phyloP scores from a whole-genome alignment of 2,113 vertebrate species.

The Gallinago media region DNA sequence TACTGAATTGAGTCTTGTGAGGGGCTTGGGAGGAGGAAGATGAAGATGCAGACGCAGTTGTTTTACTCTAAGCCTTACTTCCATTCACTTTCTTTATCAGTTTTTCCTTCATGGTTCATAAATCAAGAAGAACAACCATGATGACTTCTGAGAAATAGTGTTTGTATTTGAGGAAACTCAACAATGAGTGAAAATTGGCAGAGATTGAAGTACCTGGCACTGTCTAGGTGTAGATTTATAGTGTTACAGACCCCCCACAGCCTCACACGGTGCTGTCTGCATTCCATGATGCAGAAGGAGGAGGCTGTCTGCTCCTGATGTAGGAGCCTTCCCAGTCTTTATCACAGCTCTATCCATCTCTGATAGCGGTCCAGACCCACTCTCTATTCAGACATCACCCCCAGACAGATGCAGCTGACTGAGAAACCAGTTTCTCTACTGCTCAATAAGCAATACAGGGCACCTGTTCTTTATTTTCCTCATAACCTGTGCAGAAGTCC shows the following conservation, averaged over 20 bases:
- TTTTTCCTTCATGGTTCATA: not conserved
- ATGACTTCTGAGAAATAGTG: not conserved
- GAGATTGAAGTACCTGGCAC: not conserved
- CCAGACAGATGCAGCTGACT: not conserved
- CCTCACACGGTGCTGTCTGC: not conserved
- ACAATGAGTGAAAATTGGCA: not conserved
- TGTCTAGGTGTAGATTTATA: not conserved
- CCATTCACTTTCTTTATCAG: not conserved
- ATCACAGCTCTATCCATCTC: not conserved
- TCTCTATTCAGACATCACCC: not conserved
- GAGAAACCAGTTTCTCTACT: not conserved
- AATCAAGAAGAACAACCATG: not conserved
- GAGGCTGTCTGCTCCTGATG: not conserved
- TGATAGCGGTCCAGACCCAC: not conserved
- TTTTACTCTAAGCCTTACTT: not conserved
- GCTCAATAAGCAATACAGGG: not conserved
- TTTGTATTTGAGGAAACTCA: not conserved
- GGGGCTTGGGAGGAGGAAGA: accelerated
- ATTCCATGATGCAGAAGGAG: not conserved
- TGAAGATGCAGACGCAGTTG: not conserved
- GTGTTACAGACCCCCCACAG: not conserved
- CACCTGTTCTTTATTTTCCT: not conserved
- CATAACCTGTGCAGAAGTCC: not conserved
- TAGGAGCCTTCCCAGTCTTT: not conserved
- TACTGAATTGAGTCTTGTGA: not conserved